Evolutionary conservation across 2,888 invertebrate species (phyloP).

Genomic region (Drosophila infuscata): DNA sequence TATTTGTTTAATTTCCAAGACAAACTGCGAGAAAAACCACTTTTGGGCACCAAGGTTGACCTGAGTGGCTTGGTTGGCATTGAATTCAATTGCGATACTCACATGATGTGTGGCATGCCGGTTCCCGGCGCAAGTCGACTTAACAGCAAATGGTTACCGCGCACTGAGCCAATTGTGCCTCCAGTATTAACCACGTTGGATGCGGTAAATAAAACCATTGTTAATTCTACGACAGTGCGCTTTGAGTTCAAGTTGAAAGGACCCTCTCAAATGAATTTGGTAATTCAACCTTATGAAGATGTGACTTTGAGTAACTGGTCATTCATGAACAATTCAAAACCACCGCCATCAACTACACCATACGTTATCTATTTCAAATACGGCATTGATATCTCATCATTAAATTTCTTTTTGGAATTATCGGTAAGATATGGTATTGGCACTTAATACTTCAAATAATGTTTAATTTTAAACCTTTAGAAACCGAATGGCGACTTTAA

Average conservation of each 20-base stretch:
- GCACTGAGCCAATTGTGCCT: slow-evolving; percentile 48
- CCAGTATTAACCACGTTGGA: slow-evolving; percentile 56
- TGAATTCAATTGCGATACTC: slow-evolving; percentile 60
- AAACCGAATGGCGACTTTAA: slow-evolving; percentile 57
- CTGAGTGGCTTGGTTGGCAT: slow-evolving; percentile 58
- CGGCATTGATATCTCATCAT: slow-evolving; percentile 63
- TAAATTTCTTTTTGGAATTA: too few relatives aligned
- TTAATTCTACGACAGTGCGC: slow-evolving; percentile 38
- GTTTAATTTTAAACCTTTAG: slow-evolving; percentile 8
- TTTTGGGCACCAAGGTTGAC: slow-evolving; percentile 52
- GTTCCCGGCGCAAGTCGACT: slow-evolving; percentile 44
- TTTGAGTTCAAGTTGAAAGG: slow-evolving; percentile 69
- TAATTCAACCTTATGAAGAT: slow-evolving; percentile 64
- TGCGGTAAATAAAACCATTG: slow-evolving; percentile 42
- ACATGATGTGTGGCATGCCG: slow-evolving; percentile 80
- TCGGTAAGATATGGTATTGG: slow-evolving; percentile 22
- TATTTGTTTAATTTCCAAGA: slow-evolving; percentile 85
- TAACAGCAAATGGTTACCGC: slow-evolving; percentile 68
- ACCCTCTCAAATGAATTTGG: slow-evolving; percentile 72
- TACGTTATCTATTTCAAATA: slow-evolving; percentile 68
- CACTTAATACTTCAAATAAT: neutral
- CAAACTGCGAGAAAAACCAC: slow-evolving; percentile 53
- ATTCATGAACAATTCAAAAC: slow-evolving; percentile 59
- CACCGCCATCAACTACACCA: slow-evolving; percentile 32
- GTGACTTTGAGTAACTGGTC: slow-evolving; percentile 70